phyloP scores from a whole-genome alignment of 2,888 invertebrate genomes.

The Caenorhabditis angaria region DNA sequence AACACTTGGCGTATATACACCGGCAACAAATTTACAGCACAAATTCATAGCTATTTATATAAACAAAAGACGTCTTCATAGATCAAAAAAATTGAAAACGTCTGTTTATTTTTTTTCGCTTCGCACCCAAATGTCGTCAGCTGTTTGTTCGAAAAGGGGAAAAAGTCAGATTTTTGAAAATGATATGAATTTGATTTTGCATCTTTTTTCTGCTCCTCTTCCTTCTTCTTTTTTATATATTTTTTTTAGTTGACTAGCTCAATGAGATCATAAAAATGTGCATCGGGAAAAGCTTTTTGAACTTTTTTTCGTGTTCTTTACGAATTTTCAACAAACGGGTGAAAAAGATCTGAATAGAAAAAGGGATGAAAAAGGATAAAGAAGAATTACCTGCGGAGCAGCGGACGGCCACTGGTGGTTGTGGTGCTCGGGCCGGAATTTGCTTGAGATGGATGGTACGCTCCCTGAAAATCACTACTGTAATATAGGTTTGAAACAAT shows the following conservation, averaged over 20 bases:
- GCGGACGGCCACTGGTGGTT: constrained; percentile 67
- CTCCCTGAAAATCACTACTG: constrained; percentile 26
- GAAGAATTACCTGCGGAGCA: constrained; percentile 57
- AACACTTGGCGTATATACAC: constrained; percentile 44
- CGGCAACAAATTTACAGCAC: constrained; percentile 40
- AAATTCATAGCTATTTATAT: constrained; percentile 23
- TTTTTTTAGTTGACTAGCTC: constrained; percentile 6
- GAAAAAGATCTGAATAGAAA: neutral
- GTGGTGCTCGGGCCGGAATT: constrained; percentile 64
- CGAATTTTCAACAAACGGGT: neutral
- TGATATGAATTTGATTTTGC: constrained; percentile 31
- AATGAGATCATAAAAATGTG: constrained; percentile 4
- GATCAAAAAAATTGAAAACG: neutral
- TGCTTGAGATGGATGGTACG: constrained; percentile 41
- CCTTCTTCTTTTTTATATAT: constrained; percentile 3
- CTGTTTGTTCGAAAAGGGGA: constrained; percentile 21
- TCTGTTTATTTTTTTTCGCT: constrained; percentile 3
- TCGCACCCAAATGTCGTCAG: neutral
- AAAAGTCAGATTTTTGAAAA: constrained; percentile 35
- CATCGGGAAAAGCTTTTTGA: neutral
- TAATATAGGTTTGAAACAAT: neutral
- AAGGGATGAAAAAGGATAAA: neutral
- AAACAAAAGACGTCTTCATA: neutral
- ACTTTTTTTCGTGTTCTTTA: neutral
- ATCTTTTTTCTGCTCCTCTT: constrained; percentile 18